Evolutionary conservation across 2,113 vertebrate species (phyloP).

Genomic region (Perca schrenkii): DNA sequence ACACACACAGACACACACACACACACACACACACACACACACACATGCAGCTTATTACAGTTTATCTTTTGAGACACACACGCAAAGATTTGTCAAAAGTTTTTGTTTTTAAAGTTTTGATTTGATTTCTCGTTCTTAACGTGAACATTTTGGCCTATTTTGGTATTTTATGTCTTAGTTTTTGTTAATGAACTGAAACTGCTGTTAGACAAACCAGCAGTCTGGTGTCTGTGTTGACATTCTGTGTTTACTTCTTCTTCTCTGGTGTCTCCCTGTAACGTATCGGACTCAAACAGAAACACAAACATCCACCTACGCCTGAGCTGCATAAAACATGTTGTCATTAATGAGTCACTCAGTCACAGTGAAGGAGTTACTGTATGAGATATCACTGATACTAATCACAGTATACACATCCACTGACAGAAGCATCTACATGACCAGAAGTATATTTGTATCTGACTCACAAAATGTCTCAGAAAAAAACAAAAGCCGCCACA

Average conservation of each 20-base stretch:
- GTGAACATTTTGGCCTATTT: no score
- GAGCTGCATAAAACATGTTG: slow-evolving; percentile 33
- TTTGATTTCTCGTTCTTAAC: no score
- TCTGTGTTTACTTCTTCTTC: slow-evolving; percentile 30
- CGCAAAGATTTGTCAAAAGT: no score
- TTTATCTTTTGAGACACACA: no score
- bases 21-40: background rate
- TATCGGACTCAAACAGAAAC: slow-evolving; percentile 5
- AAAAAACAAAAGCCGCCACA: no score
- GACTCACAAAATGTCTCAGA: no score
- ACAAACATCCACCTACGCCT: slow-evolving; percentile 30
- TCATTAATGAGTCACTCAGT: slow-evolving; percentile 34
- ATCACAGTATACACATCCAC: background rate
- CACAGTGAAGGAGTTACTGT: background rate
- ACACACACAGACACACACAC: slow-evolving; percentile 55
- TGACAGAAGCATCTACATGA: no score
- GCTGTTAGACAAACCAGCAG: background rate
- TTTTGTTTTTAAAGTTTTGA: no score
- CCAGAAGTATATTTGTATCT: no score
- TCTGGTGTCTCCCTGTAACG: background rate
- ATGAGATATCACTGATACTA: background rate
- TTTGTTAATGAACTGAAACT: background rate
- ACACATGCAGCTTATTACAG: background rate
- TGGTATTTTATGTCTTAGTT: no score
- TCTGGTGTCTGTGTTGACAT: slow-evolving; percentile 1